Evolutionary conservation across 2,113 vertebrate species (phyloP).

Genomic region (Oreochromis aureus): DNA sequence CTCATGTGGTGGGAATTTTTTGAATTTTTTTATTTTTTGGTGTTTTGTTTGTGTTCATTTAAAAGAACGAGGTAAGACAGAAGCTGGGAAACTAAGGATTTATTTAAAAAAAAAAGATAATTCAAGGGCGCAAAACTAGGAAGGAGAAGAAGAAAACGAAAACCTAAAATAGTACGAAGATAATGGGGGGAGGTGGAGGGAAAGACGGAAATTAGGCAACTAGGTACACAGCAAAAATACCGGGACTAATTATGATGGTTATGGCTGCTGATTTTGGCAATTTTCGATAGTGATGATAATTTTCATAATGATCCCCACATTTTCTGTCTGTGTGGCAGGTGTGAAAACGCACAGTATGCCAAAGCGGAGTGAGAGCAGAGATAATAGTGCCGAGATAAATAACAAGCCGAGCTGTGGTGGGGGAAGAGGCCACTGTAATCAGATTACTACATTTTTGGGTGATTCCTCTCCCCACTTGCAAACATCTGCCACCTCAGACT

Average conservation of each 20-base stretch:
- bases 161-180: background rate
- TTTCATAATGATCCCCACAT: background rate
- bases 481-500: background rate
- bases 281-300: constrained; percentile 9
- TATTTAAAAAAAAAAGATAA: background rate
- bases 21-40: background rate
- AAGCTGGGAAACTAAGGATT: background rate
- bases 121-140: background rate
- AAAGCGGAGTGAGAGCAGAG: background rate
- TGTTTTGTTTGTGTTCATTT: background rate
- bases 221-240: background rate
- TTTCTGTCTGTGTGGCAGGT: background rate
- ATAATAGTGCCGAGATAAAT: background rate
- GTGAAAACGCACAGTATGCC: constrained; percentile 1
- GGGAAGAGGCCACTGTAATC: background rate
- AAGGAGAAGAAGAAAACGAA: background rate
- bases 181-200: background rate
- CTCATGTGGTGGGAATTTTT: background rate
- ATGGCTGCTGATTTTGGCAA: background rate
- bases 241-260: background rate
- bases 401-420: background rate
- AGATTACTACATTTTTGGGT: background rate
- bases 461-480: background rate
- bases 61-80: background rate
- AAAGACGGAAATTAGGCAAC: background rate